These are phyloP conservation scores for Urophycis tenuis DNA, from an alignment of 2,797 vertebrate genomes.

Conservation along the genomic window DNA sequence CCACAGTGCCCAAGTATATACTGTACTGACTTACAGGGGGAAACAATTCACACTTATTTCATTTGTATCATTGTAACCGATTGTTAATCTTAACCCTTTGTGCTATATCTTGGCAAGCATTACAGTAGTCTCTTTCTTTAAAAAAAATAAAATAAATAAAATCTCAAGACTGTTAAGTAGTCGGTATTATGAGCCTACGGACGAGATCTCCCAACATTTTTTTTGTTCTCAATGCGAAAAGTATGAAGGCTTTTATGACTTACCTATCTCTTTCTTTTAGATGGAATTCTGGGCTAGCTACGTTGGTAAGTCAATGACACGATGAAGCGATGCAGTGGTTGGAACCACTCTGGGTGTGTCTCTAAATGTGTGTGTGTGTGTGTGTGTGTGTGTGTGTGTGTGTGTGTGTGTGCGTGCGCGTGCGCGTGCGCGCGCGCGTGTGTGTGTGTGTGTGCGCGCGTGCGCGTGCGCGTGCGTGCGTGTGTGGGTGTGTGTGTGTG, in stretches of 20 bases:
- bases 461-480: background rate
- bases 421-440: too few species aligned
- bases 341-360: background rate
- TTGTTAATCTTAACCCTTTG: too few species aligned
- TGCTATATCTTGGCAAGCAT: background rate
- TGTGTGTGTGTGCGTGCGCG: too few species aligned
- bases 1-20: too few species aligned
- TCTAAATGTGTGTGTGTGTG: constrained; percentile 15
- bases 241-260: background rate
- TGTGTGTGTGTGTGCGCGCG: background rate
- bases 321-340: background rate
- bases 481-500: background rate
- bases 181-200: too few species aligned
- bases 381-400: constrained; percentile 5
- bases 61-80: too few species aligned
- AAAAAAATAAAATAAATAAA: too few species aligned
- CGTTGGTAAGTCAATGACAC: constrained; percentile 70
- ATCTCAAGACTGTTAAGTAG: too few species aligned
- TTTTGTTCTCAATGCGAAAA: background rate
- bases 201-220: too few species aligned
- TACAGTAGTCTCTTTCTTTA: background rate
- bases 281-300: constrained; percentile 86
- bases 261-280: constrained; percentile 59
- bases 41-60: background rate
- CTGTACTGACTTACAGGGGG: too few species aligned